phyloP scores from a whole-genome alignment of 2,797 vertebrate genomes.

The Anableps anableps region DNA sequence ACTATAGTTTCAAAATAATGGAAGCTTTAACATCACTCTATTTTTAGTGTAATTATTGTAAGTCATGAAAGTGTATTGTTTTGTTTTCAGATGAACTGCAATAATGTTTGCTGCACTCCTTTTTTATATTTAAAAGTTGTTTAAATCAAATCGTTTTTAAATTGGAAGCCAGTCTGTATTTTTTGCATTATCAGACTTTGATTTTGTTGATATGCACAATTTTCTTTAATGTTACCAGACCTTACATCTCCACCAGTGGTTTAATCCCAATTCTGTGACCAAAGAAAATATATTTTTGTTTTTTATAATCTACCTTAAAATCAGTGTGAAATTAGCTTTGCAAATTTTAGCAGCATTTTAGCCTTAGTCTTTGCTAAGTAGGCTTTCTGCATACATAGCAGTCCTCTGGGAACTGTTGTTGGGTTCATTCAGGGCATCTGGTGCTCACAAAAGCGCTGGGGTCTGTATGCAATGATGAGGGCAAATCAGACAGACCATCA shows the following conservation, averaged over 20 bases:
- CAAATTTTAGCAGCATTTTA: constrained; percentile 2
- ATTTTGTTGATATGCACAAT: background rate
- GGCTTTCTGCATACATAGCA: constrained; percentile 36
- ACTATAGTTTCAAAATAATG: background rate
- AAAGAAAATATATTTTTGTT: background rate
- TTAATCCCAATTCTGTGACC: background rate
- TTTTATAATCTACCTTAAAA: background rate
- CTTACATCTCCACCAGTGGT: background rate
- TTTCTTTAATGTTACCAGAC: background rate
- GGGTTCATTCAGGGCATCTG: constrained; percentile 76
- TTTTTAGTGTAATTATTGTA: background rate
- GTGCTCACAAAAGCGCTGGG: constrained; percentile 74
- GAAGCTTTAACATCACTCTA: background rate
- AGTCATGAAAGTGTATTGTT: background rate
- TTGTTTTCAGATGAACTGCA: background rate
- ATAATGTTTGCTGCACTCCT: background rate
- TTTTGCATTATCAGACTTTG: background rate
- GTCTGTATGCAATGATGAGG: constrained; percentile 61
- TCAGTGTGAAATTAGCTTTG: background rate
- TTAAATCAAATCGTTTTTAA: background rate
- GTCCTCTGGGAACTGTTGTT: constrained; percentile 58
- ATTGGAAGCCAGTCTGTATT: background rate
- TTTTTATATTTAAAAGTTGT: background rate
- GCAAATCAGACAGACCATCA: constrained; percentile 50
- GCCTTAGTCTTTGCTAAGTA: constrained; percentile 27